Evolutionary conservation across 2,888 invertebrate species (phyloP).

Genomic region (Chrysomela aeneicollis): DNA sequence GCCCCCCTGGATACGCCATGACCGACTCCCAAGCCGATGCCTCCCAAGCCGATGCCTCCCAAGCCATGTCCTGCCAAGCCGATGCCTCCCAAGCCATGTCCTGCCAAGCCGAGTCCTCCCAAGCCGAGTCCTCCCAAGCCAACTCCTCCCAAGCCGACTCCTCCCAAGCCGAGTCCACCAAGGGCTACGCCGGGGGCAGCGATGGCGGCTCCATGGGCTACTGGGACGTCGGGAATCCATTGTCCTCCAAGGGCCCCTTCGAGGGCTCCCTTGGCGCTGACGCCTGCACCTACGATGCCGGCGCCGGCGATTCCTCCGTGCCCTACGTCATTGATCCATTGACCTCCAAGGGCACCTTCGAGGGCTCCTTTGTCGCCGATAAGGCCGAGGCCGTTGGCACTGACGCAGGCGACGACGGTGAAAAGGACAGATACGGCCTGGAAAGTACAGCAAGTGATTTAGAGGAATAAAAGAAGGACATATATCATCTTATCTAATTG

Average conservation of each 20-base stretch:
- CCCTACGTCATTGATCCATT: conserved; percentile 39
- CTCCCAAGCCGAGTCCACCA: conserved; percentile 17
- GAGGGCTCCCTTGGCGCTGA: conserved; percentile 32
- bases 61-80: conserved; percentile 28
- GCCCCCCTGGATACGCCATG: conserved; percentile 35
- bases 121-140: conserved; percentile 23
- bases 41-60: conserved; percentile 31
- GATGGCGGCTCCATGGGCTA: conserved; percentile 31
- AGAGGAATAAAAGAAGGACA: too few relatives aligned
- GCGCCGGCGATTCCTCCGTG: conserved; percentile 29
- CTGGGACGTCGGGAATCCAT: conserved; percentile 42
- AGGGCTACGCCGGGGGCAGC: conserved; percentile 19
- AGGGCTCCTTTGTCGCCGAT: conserved; percentile 32
- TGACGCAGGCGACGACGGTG: conserved; percentile 46
- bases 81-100: conserved; percentile 21
- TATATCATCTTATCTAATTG: too few relatives aligned
- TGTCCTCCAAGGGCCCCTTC: conserved; percentile 41
- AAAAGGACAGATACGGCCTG: conserved; percentile 48
- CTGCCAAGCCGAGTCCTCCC: conserved; percentile 24
- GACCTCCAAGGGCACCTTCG: conserved; percentile 40
- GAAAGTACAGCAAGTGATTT: not conserved
- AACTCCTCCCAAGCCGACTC: not conserved
- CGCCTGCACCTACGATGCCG: conserved; percentile 32
- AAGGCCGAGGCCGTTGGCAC: conserved; percentile 32
- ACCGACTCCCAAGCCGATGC: conserved; percentile 23